phyloP scores from a whole-genome alignment of 1,140 invertebrate genomes.

The Cryptotermes secundus region DNA sequence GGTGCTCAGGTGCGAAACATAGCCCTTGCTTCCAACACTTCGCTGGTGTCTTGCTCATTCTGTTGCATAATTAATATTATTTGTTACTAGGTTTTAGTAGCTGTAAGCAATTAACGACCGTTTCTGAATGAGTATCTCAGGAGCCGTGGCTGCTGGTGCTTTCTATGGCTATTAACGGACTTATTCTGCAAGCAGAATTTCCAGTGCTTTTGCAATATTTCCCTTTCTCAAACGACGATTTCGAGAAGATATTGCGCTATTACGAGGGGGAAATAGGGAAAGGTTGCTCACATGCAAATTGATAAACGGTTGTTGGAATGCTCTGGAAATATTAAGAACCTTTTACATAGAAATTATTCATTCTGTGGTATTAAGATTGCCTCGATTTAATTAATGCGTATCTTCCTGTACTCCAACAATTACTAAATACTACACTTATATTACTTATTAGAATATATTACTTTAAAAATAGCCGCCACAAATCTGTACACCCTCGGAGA shows the following conservation, averaged over 20 bases:
- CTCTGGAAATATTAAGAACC: neutral
- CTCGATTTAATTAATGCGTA: neutral
- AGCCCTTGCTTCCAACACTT: neutral
- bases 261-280: neutral
- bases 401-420: neutral
- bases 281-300: neutral
- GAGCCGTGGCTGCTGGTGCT: neutral
- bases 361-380: neutral
- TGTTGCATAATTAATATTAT: neutral
- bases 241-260: neutral
- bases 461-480: too few relatives aligned
- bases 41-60: neutral
- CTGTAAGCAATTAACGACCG: neutral
- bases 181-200: neutral
- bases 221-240: neutral
- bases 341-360: neutral
- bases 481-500: too few relatives aligned
- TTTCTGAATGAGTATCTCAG: neutral
- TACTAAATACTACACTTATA: too few relatives aligned
- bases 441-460: too few relatives aligned
- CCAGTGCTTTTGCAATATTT: slow-evolving; percentile 2
- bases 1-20: neutral
- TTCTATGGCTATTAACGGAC: neutral
- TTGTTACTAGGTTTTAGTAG: slow-evolving; percentile 5
- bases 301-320: neutral